phyloP scores from a whole-genome alignment of 64 coral and sea anemone genomes.

The Orbicella faveolata region DNA sequence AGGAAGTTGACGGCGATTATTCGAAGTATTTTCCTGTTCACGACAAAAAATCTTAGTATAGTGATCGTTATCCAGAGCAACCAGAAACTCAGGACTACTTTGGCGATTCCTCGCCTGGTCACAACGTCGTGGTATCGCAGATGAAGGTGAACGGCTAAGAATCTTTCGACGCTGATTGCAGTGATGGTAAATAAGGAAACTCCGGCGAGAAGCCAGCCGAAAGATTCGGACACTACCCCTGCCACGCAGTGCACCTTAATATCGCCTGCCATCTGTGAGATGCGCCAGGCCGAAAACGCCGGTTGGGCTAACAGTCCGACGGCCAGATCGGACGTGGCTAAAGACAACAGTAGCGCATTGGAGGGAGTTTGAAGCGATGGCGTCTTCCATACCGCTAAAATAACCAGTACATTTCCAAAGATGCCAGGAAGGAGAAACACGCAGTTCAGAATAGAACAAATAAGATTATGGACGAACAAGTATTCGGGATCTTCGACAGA shows the following conservation, averaged over 20 bases:
- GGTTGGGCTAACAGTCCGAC: constrained; percentile 23
- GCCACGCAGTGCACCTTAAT: not conserved
- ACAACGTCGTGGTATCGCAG: constrained; percentile 21
- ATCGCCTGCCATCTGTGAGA: constrained; percentile 19
- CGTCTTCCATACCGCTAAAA: constrained; percentile 27
- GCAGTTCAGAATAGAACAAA: constrained; percentile 20
- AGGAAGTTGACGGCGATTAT: constrained; percentile 20
- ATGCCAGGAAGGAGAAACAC: constrained; percentile 9
- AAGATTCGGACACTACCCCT: not conserved
- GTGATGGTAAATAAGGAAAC: constrained; percentile 39
- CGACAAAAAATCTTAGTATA: not conserved
- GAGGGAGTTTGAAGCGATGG: constrained; percentile 40
- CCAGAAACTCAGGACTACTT: constrained; percentile 19
- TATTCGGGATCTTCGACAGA: constrained; percentile 11
- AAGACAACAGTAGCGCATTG: not conserved
- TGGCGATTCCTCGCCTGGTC: constrained; percentile 17
- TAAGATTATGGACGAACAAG: constrained; percentile 29
- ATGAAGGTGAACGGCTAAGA: constrained; percentile 26
- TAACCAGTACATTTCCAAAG: constrained; percentile 28
- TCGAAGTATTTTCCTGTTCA: not conserved
- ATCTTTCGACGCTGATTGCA: constrained; percentile 38
- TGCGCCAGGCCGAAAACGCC: not conserved
- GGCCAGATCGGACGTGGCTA: constrained; percentile 1
- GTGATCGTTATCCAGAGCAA: constrained; percentile 5
- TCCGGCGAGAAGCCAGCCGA: constrained; percentile 29